Evolutionary conservation across 1,140 invertebrate genomes (phyloP).

Genomic region (Delia radicum): DNA sequence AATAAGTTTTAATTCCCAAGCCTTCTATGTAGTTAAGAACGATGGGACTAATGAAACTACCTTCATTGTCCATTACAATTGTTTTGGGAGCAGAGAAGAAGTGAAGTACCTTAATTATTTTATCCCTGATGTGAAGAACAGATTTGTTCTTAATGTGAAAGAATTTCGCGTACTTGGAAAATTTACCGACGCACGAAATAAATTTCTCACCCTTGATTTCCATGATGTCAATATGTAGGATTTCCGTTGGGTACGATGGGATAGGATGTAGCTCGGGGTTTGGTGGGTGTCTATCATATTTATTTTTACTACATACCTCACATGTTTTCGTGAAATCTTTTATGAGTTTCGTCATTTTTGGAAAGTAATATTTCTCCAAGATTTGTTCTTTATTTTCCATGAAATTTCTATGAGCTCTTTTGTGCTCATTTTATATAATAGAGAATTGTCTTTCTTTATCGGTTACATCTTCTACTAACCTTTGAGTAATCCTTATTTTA

Average conservation of each 20-base stretch:
- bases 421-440: neutral
- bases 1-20: neutral
- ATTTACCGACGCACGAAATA: neutral
- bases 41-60: neutral
- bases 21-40: neutral
- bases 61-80: conserved; percentile 6
- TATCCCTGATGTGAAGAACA: neutral
- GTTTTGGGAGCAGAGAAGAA: neutral
- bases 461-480: neutral
- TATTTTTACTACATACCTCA: neutral
- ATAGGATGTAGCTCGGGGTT: neutral
- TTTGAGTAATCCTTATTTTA: too few relatives aligned
- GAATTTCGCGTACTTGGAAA: neutral
- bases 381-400: conserved; percentile 6
- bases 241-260: neutral
- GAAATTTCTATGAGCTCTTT: neutral
- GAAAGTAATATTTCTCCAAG: conserved; percentile 7
- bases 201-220: neutral
- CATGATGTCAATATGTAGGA: conserved; percentile 6
- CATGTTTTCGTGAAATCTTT: neutral
- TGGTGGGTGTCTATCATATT: neutral
- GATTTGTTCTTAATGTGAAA: neutral
- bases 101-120: neutral
- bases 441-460: neutral
- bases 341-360: neutral